Evolutionary conservation across 2,113 vertebrate species (phyloP).

Genomic region (Psophia crepitans): DNA sequence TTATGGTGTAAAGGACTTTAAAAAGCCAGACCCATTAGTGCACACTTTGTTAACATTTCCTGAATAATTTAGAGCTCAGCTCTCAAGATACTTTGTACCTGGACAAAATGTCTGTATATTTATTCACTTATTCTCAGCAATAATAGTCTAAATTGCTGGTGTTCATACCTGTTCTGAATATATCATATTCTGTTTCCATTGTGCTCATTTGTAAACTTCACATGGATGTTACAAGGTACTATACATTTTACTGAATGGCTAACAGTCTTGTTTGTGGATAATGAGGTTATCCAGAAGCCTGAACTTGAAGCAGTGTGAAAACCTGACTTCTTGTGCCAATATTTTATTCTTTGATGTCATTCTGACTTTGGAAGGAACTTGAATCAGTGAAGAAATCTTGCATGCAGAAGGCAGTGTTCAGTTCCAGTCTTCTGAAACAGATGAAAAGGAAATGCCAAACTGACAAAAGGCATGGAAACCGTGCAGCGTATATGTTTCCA

Average conservation of each 20-base stretch:
- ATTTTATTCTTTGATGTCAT: background rate
- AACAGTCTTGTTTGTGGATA: background rate
- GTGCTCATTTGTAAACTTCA: background rate
- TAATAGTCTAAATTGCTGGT: background rate
- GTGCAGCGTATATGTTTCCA: background rate
- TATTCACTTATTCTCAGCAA: background rate
- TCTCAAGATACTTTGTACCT: background rate
- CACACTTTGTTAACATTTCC: background rate
- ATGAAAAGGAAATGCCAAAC: background rate
- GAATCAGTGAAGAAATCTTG: background rate
- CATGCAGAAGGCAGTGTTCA: background rate
- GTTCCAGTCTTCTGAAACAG: background rate
- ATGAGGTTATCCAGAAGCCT: background rate
- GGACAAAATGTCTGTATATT: background rate
- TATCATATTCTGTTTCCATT: background rate
- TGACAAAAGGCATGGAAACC: background rate
- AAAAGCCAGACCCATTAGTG: background rate
- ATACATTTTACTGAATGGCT: background rate
- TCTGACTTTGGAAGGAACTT: background rate
- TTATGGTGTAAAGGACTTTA: background rate
- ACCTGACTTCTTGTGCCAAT: background rate
- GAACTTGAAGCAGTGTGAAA: background rate
- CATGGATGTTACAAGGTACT: background rate
- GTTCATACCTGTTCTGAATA: background rate
- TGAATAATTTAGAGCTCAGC: background rate